Evolutionary conservation across 2,113 vertebrate genomes (phyloP).

Genomic region (Ptilorrhoa leucosticta): DNA sequence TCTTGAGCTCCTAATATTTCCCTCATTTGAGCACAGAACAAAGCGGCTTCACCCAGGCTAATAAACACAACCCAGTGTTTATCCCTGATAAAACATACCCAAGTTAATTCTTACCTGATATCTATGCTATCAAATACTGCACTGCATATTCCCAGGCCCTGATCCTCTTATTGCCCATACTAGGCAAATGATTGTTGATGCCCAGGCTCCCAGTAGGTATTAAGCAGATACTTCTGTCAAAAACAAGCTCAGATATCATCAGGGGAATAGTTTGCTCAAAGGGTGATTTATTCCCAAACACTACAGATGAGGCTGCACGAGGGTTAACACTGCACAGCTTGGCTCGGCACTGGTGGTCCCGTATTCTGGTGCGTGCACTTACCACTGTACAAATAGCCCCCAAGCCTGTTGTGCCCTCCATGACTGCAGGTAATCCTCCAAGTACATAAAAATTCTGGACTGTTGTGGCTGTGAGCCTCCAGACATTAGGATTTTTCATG

Average conservation of each 20-base stretch:
- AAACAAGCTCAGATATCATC: background rate
- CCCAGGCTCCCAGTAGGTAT: background rate
- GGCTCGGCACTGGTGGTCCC: background rate
- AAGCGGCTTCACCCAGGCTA: background rate
- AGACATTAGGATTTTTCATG: background rate
- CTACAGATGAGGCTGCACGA: background rate
- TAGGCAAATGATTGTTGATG: background rate
- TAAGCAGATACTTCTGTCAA: background rate
- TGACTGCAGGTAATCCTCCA: background rate
- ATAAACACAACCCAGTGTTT: background rate
- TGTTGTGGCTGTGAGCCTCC: background rate
- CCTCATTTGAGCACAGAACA: background rate
- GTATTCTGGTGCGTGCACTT: background rate
- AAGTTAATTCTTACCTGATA: background rate
- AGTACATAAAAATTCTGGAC: background rate
- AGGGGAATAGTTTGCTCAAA: background rate
- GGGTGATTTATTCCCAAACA: background rate
- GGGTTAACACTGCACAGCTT: background rate
- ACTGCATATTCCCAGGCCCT: background rate
- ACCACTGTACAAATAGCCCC: background rate
- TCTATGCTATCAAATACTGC: background rate
- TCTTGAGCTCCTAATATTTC: background rate
- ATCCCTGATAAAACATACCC: background rate
- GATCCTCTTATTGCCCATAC: background rate
- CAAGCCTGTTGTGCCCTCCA: background rate